Base-by-base conservation (phyloP, 2,797 vertebrate genomes). In the Lacerta viridis region DNA sequence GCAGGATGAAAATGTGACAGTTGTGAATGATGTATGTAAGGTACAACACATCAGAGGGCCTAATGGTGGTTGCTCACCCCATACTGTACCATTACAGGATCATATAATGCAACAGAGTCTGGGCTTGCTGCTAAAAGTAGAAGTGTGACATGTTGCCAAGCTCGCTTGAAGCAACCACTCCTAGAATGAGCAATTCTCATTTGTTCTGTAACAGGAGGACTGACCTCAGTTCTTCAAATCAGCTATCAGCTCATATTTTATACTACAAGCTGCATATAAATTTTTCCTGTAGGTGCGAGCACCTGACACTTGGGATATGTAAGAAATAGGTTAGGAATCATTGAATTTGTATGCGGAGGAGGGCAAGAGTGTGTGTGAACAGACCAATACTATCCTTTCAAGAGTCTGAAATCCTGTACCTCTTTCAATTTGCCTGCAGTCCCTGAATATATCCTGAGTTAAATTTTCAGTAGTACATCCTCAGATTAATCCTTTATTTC, bases 111-210 rank as follows among this genome's bases (percentile, higher is more conserved):
- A 25, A n/a, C 9, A 80, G n/a, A 11, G 66, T 36, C 59, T 64
- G 17, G 13, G 9, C 17, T 46, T 86, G 39, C 84, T 85, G 15
- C 50, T 87, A 23, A 71, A 86, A 86, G 8, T 69, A 29, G 64
- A 80, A 46, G 29, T 36, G 25, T 80, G 77, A 71, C 8, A 29
- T n/a, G 18, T 84, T 7, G n/a, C n/a, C 82, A 84, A 84, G 46
- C 23, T 74, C 2, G 68, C 15, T 68, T 27, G 11, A 59, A 46
- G 33, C 33, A 59, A 11, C 46, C 50, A 61, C 71, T 41, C 33
- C 46, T 75, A 61, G 10, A 59, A 59, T 17, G 23, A 84, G 43
- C 68, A 72, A 36, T 39, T 33, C 11, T 84, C 69, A 75, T 55
- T 75, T 84, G 33, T 39, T 11, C 18, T 36, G 43, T 33, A 36